phyloP scores from a whole-genome alignment of 2,797 vertebrate genomes.

The Nothura maculosa region DNA sequence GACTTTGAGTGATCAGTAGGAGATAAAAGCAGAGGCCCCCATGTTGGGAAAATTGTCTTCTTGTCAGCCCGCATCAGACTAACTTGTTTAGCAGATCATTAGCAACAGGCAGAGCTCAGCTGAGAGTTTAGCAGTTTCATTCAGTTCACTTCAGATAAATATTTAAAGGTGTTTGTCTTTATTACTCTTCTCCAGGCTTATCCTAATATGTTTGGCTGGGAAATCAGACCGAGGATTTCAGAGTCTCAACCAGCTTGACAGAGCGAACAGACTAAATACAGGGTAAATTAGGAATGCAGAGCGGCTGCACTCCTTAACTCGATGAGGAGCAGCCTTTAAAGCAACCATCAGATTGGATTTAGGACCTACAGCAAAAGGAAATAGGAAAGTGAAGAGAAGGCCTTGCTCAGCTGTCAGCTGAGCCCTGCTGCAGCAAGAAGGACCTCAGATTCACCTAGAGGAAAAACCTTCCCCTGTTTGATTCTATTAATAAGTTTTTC shows the following conservation, averaged over 20 bases:
- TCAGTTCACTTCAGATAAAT: conserved; percentile 12
- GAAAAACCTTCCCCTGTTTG: not conserved
- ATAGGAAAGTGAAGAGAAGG: not conserved
- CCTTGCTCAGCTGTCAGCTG: not conserved
- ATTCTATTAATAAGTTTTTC: conserved; percentile 4
- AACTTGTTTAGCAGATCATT: conserved; percentile 24
- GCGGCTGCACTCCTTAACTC: not conserved
- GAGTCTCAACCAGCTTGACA: not conserved
- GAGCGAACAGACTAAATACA: not conserved
- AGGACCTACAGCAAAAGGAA: not conserved
- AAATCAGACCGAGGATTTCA: conserved; percentile 32
- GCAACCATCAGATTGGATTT: not conserved
- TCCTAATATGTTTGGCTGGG: conserved; percentile 1
- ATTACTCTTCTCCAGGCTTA: conserved; percentile 23
- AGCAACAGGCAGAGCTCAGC: conserved; percentile 15
- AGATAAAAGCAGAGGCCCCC: not conserved
- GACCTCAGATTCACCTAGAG: not conserved
- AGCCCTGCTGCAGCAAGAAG: not conserved
- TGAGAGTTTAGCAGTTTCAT: not conserved
- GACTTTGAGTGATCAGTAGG: not conserved
- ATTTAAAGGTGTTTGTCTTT: conserved; percentile 39
- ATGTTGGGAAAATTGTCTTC: not conserved
- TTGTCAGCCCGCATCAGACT: not conserved
- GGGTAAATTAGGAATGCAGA: not conserved
- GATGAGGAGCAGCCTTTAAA: not conserved